Conservation (phyloP, 1,140 invertebrate species). For the Triops cancriformis region DNA sequence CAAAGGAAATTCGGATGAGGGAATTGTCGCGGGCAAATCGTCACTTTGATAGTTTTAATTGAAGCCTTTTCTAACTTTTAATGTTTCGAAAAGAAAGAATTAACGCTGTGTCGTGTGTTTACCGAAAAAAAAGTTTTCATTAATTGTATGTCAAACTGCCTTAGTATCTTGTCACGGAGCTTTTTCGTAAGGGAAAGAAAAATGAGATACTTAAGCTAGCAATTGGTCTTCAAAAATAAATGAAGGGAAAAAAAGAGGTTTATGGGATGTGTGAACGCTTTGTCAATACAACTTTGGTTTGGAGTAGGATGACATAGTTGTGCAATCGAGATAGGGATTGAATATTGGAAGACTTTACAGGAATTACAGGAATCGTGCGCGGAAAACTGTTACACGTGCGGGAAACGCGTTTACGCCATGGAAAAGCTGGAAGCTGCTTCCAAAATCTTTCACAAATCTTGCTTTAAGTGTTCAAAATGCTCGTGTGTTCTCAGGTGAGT, state of each 20-base stretch:
- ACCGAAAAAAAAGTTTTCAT: background rate
- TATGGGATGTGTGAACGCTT: background rate
- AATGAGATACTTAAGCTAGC: background rate
- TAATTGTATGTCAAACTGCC: background rate
- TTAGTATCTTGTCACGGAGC: background rate
- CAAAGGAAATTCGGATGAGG: background rate
- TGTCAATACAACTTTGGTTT: constrained; percentile 4
- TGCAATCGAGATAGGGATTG: background rate
- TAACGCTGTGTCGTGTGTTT: constrained; percentile 13
- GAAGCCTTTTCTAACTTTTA: background rate
- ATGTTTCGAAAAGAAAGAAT: background rate
- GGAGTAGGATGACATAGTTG: background rate
- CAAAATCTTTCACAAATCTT: constrained; percentile 64
- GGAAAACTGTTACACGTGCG: constrained; percentile 61
- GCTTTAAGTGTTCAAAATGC: constrained; percentile 71
- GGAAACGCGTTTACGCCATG: constrained; percentile 66
- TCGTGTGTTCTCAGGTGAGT: constrained; percentile 61
- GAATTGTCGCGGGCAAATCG: background rate
- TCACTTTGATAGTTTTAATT: background rate
- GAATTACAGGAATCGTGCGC: constrained; percentile 46
- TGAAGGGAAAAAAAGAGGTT: background rate
- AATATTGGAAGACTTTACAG: constrained; percentile 35
- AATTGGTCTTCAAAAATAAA: background rate
- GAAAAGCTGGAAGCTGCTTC: constrained; percentile 69
- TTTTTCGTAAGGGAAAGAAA: background rate